Evolutionary conservation across 2,888 invertebrate genomes (phyloP).

Genomic region (Mythimna loreyi): DNA sequence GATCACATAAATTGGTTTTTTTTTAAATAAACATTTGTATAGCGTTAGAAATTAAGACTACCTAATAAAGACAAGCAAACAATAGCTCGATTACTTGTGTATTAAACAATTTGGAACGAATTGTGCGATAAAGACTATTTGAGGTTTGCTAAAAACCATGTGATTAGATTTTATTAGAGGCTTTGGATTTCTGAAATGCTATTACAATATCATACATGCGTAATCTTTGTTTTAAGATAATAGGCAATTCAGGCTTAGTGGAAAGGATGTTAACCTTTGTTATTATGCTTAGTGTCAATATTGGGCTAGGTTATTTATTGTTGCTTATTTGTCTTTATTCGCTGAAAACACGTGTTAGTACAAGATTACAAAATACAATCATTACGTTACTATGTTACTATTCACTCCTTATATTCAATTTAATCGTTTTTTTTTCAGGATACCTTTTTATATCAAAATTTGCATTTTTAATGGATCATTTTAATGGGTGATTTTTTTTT

Average conservation of each 20-base stretch:
- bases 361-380: too few relatives aligned
- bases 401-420: too few relatives aligned
- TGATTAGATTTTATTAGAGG: background rate
- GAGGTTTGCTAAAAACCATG: background rate
- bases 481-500: too few relatives aligned
- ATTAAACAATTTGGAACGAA: background rate
- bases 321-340: background rate
- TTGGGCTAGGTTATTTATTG: background rate
- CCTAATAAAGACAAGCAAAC: background rate
- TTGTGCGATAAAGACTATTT: conserved; percentile 3
- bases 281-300: background rate
- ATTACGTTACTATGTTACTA: too few relatives aligned
- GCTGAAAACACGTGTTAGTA: background rate
- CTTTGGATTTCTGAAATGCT: background rate
- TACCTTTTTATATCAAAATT: too few relatives aligned
- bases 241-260: background rate
- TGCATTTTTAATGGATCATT: too few relatives aligned
- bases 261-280: background rate
- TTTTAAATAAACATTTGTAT: too few relatives aligned
- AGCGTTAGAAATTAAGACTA: too few relatives aligned
- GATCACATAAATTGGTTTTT: too few relatives aligned
- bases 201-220: background rate
- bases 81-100: background rate
- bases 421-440: too few relatives aligned
- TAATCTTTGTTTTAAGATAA: background rate